Percentiles rank a stretch among this genome's conserved stretches.
phyloP scores from a whole-genome alignment of 2,797 vertebrate genomes.

The Cynodonichthys magdalenae region DNA sequence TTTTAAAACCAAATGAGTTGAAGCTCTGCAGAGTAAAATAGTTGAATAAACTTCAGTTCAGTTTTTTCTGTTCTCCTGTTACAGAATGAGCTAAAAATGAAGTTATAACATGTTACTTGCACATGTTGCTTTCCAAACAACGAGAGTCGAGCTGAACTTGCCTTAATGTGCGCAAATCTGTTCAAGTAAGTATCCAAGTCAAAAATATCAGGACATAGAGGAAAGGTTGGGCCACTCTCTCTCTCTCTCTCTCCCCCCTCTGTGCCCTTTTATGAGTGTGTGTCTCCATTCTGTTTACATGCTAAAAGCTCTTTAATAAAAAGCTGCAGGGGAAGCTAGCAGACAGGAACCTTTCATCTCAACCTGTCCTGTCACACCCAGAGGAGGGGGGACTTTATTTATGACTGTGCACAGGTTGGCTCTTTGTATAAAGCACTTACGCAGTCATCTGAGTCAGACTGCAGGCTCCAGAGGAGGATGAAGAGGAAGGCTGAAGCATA shows the following conservation, averaged over 20 bases:
- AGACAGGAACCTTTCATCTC: conserved; percentile 80
- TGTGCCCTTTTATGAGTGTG: conserved; percentile 78
- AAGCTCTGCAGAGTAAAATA: background rate
- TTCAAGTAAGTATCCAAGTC: conserved; percentile 14
- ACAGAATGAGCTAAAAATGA: background rate
- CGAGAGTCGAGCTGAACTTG: background rate
- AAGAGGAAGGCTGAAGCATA: conserved; percentile 20
- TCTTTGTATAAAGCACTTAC: conserved; percentile 67
- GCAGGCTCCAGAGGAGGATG: conserved; percentile 54
- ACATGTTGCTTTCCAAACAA: background rate
- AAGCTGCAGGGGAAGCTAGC: conserved; percentile 63
- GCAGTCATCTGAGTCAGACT: conserved; percentile 54
- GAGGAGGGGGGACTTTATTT: conserved; percentile 71
- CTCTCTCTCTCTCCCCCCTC: conserved; percentile 42
- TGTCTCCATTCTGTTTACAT: conserved; percentile 77
- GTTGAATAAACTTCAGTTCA: background rate
- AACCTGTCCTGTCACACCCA: conserved; percentile 68
- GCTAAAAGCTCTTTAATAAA: conserved; percentile 82
- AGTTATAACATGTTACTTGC: background rate
- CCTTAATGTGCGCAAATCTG: background rate
- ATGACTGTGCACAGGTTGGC: conserved; percentile 67
- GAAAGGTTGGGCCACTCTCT: conserved; percentile 37
- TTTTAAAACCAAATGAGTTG: background rate
- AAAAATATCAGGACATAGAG: conserved; percentile 36
- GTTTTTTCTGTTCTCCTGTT: background rate